Evolutionary conservation across 1,140 invertebrate species (phyloP).

Genomic region (Megalonaias nervosa): DNA sequence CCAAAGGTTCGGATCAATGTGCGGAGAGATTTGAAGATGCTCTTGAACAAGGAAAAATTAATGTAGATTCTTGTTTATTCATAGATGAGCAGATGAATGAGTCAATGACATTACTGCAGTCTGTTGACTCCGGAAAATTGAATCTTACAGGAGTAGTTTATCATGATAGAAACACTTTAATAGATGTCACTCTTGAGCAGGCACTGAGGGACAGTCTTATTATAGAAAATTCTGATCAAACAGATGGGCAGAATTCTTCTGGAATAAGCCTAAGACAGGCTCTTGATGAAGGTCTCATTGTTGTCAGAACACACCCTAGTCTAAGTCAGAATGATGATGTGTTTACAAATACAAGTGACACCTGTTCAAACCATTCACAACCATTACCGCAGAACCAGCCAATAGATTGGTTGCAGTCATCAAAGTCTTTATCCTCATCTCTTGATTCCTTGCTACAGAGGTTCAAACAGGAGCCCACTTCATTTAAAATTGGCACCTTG

Average conservation of each 20-base stretch:
- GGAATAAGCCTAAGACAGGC: conserved; percentile 82
- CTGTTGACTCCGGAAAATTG: conserved; percentile 76
- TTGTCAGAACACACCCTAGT: conserved; percentile 12
- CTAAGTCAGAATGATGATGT: conserved; percentile 4
- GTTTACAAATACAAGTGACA: conserved; percentile 21
- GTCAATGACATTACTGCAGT: conserved; percentile 72
- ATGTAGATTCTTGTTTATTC: conserved; percentile 75
- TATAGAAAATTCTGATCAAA: neutral
- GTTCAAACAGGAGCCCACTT: conserved; percentile 36
- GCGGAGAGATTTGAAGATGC: conserved; percentile 31
- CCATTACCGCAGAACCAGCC: conserved; percentile 22
- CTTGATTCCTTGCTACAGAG: conserved; percentile 57
- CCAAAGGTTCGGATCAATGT: no score
- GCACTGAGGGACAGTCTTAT: conserved; percentile 15
- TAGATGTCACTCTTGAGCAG: conserved; percentile 18
- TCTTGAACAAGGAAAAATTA: conserved; percentile 72
- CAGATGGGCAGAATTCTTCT: conserved; percentile 73
- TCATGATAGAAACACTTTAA: conserved; percentile 23
- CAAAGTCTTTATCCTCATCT: conserved; percentile 55
- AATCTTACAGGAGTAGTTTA: conserved; percentile 25
- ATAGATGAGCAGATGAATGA: conserved; percentile 33
- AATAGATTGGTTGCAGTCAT: conserved; percentile 26
- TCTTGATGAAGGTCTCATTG: conserved; percentile 75
- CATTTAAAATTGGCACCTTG: conserved; percentile 47
- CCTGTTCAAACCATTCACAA: conserved; percentile 31